Evolutionary conservation across 92 coral and sea anemone species (phyloP).

Genomic region (Galaxea fascicularis): DNA sequence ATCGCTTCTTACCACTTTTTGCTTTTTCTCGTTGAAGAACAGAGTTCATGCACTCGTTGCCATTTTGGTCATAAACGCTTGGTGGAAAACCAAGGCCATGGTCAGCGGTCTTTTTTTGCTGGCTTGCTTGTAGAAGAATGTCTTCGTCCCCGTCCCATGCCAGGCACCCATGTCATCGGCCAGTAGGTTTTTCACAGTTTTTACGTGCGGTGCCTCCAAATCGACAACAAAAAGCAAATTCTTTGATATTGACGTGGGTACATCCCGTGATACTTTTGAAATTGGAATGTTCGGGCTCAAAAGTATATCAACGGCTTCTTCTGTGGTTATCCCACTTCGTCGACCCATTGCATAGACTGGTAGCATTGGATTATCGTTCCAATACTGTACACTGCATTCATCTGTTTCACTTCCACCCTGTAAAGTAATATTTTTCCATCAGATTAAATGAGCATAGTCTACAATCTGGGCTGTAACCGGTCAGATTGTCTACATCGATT

Average conservation of each 20-base stretch:
- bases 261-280: slow-evolving; percentile 32
- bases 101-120: slow-evolving; percentile 12
- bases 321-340: slow-evolving; percentile 49
- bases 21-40: slow-evolving; percentile 37
- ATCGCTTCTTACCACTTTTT: slow-evolving; percentile 12
- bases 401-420: neutral
- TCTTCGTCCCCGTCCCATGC: slow-evolving; percentile 56
- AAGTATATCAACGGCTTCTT: slow-evolving; percentile 42
- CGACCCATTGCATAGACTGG: slow-evolving; percentile 39
- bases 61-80: slow-evolving; percentile 45
- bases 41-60: slow-evolving; percentile 60
- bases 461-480: neutral
- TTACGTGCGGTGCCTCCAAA: slow-evolving; percentile 40
- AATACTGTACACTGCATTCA: neutral
- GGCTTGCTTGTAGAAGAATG: slow-evolving; percentile 18
- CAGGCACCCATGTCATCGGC: slow-evolving; percentile 66
- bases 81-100: slow-evolving; percentile 66
- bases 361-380: slow-evolving; percentile 56
- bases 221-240: slow-evolving; percentile 40
- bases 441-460: neutral
- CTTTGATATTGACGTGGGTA: slow-evolving; percentile 32
- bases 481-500: slow-evolving; percentile 3
- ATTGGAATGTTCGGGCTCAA: slow-evolving; percentile 18
- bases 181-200: slow-evolving; percentile 29
- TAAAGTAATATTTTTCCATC: neutral